These are phyloP conservation scores for Orius laevigatus DNA, from an alignment of 1,140 invertebrate species.

Conservation along the genomic window DNA sequence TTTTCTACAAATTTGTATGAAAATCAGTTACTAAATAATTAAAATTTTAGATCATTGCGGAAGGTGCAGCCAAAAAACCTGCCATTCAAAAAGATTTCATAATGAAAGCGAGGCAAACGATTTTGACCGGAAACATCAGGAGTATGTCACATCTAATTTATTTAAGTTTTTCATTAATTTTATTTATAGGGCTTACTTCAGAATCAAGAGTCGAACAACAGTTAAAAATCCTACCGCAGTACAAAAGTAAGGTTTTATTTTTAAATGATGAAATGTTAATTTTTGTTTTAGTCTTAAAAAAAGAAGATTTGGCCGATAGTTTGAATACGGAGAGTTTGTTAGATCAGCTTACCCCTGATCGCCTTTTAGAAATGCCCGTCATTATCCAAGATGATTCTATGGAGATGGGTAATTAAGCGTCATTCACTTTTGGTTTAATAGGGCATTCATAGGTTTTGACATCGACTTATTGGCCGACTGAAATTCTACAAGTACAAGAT, in stretches of 20 bases:
- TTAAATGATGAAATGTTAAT: not conserved
- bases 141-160: not conserved
- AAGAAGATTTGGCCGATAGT: not conserved
- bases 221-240: constrained; percentile 7
- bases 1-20: too few relatives aligned
- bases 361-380: constrained; percentile 15
- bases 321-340: constrained; percentile 2
- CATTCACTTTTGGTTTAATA: too few relatives aligned
- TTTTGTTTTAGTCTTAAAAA: constrained; percentile 5
- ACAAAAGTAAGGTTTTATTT: constrained; percentile 5
- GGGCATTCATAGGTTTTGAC: too few relatives aligned
- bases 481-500: too few relatives aligned
- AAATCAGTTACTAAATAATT: too few relatives aligned
- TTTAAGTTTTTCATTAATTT: constrained; percentile 2
- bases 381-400: constrained; percentile 6
- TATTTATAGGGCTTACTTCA: not conserved
- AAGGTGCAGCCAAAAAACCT: too few relatives aligned
- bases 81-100: too few relatives aligned
- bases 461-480: too few relatives aligned
- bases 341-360: constrained; percentile 14
- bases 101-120: too few relatives aligned
- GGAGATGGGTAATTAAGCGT: too few relatives aligned
- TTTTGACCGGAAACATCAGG: too few relatives aligned
- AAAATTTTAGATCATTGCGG: too few relatives aligned
- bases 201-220: not conserved